Percentiles rank a stretch among this genome's conserved stretches.
Evolutionary conservation across 2,888 invertebrate species (phyloP).

Genomic region (Drosophila atroscutellata): DNA sequence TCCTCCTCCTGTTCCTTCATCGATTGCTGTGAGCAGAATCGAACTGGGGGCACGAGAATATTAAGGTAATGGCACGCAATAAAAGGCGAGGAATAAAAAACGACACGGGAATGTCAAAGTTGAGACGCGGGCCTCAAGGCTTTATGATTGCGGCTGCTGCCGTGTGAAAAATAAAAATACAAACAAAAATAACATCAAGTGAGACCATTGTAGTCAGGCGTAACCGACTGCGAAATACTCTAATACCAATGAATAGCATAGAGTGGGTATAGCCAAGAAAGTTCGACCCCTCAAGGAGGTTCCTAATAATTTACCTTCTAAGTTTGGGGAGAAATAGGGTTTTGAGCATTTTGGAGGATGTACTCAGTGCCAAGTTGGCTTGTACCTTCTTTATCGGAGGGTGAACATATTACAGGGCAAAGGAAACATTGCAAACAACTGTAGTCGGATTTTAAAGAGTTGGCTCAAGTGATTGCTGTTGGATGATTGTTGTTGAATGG

Average conservation of each 20-base stretch:
- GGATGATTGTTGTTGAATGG: slow-evolving; percentile 25
- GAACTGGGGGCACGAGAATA: slow-evolving; percentile 48
- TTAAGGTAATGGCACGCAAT: slow-evolving; percentile 69
- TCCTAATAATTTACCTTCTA: neutral
- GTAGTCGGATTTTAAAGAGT: slow-evolving; percentile 1
- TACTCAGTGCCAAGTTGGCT: too few species aligned
- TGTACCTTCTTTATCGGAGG: neutral
- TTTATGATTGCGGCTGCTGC: slow-evolving; percentile 36
- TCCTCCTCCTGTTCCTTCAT: slow-evolving; percentile 24
- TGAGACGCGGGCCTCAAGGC: slow-evolving; percentile 38
- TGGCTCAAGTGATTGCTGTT: slow-evolving; percentile 37
- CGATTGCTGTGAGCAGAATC: slow-evolving; percentile 43
- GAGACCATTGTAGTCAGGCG: too few species aligned
- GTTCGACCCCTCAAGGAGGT: neutral
- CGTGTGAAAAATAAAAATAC: slow-evolving; percentile 56
- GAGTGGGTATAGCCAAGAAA: neutral
- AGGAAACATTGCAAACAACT: slow-evolving; percentile 28
- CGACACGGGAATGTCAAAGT: slow-evolving; percentile 59
- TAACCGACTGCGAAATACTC: neutral
- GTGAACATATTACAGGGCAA: slow-evolving; percentile 19
- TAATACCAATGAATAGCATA: neutral
- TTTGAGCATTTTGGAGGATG: neutral
- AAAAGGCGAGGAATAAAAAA: slow-evolving; percentile 57
- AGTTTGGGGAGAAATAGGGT: neutral
- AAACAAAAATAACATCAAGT: slow-evolving; percentile 10